phyloP scores from a whole-genome alignment of 2,113 vertebrate species.

The Mirounga angustirostris region DNA sequence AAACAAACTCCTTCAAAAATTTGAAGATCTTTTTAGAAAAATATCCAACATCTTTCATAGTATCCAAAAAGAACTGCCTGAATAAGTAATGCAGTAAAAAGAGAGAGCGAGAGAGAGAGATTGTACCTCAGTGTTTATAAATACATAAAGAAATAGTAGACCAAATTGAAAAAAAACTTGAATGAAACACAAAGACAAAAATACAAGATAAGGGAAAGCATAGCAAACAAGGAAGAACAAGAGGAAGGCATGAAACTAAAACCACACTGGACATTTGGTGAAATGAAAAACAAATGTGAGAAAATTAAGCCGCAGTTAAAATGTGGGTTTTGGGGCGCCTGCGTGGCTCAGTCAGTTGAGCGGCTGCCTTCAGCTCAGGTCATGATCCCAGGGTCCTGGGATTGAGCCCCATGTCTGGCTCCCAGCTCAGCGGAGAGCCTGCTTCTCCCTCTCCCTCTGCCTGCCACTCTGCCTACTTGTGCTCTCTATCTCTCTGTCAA shows the following conservation, averaged over 20 bases:
- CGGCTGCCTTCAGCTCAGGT: too few relatives aligned
- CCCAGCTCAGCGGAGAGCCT: too few relatives aligned
- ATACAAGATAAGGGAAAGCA: neutral
- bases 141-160: neutral
- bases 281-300: neutral
- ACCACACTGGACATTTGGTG: neutral
- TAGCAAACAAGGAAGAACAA: neutral
- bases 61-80: neutral
- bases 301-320: neutral
- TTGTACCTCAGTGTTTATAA: neutral
- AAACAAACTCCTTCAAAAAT: slow-evolving; percentile 36
- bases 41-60: neutral
- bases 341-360: too few relatives aligned
- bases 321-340: neutral
- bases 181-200: neutral
- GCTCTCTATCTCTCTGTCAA: too few relatives aligned
- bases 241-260: neutral
- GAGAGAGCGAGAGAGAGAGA: neutral
- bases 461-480: too few relatives aligned
- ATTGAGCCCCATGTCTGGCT: too few relatives aligned
- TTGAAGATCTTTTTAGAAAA: neutral
- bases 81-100: neutral
- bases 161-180: neutral
- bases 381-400: too few relatives aligned
- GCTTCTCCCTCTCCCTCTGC: too few relatives aligned